Base-by-base conservation (phyloP, 2,888 invertebrate species). In the Plebejus anna region DNA sequence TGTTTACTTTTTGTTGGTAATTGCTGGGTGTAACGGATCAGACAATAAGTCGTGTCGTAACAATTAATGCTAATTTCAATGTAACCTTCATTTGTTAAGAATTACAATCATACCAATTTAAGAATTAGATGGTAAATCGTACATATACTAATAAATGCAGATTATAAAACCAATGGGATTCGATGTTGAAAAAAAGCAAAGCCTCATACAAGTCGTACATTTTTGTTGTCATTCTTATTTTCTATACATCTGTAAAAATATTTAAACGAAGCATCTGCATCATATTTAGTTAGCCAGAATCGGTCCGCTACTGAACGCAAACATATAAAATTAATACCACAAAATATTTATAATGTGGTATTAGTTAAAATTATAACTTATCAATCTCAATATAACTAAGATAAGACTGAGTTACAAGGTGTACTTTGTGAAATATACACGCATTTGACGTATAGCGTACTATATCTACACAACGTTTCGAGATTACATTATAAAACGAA, bases 401-500 rank as follows among this genome's bases (percentile, higher is more conserved):
- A 22, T 59, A 22, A 16, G 16, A 55, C 4, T 16, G 16, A 55
- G n/a, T 47, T 1, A 22, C 22, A 2, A 6, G 4, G 28, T 2
- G 32, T 36, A 66, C 13, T 11, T 66, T 16, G 13, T 16, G 13
- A 36, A 13, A 36, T 1, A 16, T 66, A 66, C 32, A 32, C 13
- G 66, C 28, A 11, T 61, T 22, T 36, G 32, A 66, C 16, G 32
- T 36, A 66, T 66, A 59, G 2, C 7, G 7, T 3, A 28, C 22
- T 11, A 6, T 9, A 85, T 71, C 32, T 70, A 70, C 32, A 66
- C 22, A 66, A 66, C 32, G 66, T 11, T 36, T 16, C 22, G 66
- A 32, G 5, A 66, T 66, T 36, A 66, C 32, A 66, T 66, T 90
- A 90, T 90, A 87, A 89, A 90, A 90, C 89, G 86, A 84, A 87